Evolutionary conservation across 1,140 invertebrate species (phyloP), one percentile per base, ranked within the genome.

Genomic region (Epicauta chinensis): DNA sequence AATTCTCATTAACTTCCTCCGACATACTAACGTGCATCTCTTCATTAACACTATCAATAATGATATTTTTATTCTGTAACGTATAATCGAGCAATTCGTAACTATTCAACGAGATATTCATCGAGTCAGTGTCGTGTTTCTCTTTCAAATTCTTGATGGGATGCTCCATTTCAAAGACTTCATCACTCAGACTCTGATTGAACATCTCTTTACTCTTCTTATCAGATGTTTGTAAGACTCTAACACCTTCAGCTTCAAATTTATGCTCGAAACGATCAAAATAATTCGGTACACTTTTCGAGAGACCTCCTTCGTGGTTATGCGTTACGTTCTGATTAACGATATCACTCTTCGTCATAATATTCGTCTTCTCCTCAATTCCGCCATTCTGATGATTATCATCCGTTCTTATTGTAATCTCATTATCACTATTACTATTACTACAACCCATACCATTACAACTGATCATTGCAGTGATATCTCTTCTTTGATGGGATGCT

Each of bases 281-380:
- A 40, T 61, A 59, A 38, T 40, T 64, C 39, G 60, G 56, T 32
- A 59, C 59, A 51, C 59, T 59, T 3, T 16, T 45, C 2, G 59
- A 55, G 23, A 61, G 23, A 11, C 52, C 43, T 3, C 30, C 15
- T 15, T 55, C 36, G n/a, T 42, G 12, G 16, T 42, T 44, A 34
- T 55, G 36, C 5, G 17, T 42, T 13, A 77, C 62, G 67, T 82
- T 82, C 47, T 79, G 79, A 64, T 82, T 82, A n/a, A 72, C 69
- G 54, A 78, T 74, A 65, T 80, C 77, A 61, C 75, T 77, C 55
- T 75, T 73, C 12, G 71, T 72, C 53, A 67, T 64, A 29, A 60
- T 35, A 9, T 68, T 67, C 57, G 71, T 66, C 16, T 30, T 34
- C 37, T 61, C 53, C 30, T 44, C 37, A 44, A 14, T 35, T 49